phyloP scores from a whole-genome alignment of 2,797 vertebrate genomes.

The Crocodylus rhombifer region DNA sequence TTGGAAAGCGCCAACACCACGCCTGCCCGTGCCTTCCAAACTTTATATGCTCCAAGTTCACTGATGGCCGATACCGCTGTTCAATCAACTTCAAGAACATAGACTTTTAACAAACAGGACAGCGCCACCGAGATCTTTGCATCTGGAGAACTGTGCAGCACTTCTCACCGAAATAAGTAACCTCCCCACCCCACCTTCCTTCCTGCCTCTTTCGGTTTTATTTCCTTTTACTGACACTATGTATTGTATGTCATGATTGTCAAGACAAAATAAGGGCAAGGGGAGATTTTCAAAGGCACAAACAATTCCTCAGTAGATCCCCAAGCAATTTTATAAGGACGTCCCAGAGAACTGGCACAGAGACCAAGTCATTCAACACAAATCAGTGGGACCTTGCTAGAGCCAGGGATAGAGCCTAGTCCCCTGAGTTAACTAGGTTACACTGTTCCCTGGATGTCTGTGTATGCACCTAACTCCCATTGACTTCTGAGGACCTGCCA shows the following conservation, averaged over 20 bases:
- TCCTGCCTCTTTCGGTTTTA: not conserved
- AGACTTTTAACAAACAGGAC: constrained; percentile 80
- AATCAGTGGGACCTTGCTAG: not conserved
- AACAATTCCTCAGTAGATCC: not conserved
- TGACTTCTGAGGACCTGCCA: not conserved
- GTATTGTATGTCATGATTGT: not conserved
- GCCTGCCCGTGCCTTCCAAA: constrained; percentile 90
- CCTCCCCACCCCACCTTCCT: not conserved
- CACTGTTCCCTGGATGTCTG: not conserved
- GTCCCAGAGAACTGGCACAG: no score
- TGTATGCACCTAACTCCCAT: not conserved
- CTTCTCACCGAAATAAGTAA: not conserved
- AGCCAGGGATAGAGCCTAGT: not conserved
- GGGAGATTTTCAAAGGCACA: not conserved
- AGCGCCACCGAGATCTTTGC: not conserved
- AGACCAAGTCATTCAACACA: no score
- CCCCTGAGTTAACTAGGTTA: not conserved
- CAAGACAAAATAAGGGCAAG: not conserved
- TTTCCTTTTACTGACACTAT: not conserved
- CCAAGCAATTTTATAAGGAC: not conserved
- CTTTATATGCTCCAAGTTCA: constrained; percentile 85
- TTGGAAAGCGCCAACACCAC: constrained; percentile 89
- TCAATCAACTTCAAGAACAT: constrained; percentile 89
- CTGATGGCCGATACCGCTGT: constrained; percentile 87
- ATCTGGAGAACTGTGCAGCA: not conserved